These are phyloP conservation scores for Neocrepidodera transversa DNA, from an alignment of 2,888 invertebrate species.

Conservation along the genomic window DNA sequence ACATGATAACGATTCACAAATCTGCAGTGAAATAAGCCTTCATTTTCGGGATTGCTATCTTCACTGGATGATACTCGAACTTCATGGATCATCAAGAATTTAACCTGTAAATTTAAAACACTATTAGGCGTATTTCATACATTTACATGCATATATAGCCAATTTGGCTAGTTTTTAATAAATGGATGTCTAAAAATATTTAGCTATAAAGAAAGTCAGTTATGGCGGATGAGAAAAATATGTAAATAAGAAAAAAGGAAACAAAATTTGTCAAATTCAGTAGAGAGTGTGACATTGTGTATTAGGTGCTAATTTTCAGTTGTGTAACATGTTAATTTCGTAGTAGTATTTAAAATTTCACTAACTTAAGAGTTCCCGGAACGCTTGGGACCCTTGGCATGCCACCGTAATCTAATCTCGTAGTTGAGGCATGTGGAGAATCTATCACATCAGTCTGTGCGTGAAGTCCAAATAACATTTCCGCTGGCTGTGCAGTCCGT, in stretches of 20 bases:
- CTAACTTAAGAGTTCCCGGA: constrained; percentile 77
- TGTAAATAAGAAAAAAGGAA: no score
- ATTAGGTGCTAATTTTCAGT: no score
- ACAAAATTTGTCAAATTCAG: no score
- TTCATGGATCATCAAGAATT: constrained; percentile 50
- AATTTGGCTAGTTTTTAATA: no score
- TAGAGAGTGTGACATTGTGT: no score
- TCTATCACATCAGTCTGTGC: constrained; percentile 60
- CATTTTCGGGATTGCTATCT: constrained; percentile 34
- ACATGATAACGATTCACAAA: constrained; percentile 39
- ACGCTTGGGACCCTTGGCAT: constrained; percentile 74
- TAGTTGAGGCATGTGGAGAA: constrained; percentile 61
- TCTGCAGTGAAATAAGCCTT: constrained; percentile 34
- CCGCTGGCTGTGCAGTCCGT: constrained; percentile 72
- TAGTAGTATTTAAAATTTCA: constrained; percentile 40
- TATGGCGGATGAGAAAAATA: no score
- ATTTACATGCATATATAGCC: no score
- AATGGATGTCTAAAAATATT: no score
- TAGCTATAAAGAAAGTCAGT: no score
- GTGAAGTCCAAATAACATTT: constrained; percentile 69
- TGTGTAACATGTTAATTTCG: no score
- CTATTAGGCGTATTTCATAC: no score
- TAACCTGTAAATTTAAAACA: constrained; percentile 48
- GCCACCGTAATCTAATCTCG: constrained; percentile 55
- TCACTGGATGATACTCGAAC: constrained; percentile 38